Evolutionary conservation across 2,797 vertebrate species (phyloP).

Genomic region (Enteromius afrohamiltoni): DNA sequence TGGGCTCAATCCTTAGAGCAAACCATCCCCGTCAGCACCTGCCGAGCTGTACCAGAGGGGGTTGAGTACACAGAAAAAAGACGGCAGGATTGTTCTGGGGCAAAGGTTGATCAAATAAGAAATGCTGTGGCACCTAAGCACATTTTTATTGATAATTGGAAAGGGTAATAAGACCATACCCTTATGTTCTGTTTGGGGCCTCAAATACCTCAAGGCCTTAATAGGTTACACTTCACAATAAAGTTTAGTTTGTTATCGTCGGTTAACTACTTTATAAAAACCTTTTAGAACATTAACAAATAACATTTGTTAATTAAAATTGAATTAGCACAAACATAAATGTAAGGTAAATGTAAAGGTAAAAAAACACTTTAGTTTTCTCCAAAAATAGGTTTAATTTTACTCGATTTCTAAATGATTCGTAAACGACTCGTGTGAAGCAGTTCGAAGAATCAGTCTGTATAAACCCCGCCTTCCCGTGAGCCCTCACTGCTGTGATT

Average conservation of each 20-base stretch:
- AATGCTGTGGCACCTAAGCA: not conserved
- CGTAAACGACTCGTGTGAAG: too few species aligned
- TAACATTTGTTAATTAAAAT: too few species aligned
- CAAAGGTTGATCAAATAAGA: slow-evolving; percentile 19
- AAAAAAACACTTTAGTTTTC: too few species aligned
- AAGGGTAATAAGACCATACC: not conserved
- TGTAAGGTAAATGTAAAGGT: too few species aligned
- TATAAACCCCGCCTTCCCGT: too few species aligned
- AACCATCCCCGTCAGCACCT: slow-evolving; percentile 31
- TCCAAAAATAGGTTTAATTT: too few species aligned
- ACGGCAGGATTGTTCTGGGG: not conserved
- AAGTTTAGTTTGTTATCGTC: not conserved
- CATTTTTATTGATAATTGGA: not conserved
- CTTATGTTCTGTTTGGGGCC: not conserved
- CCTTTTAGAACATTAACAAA: too few species aligned
- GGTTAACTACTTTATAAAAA: not conserved
- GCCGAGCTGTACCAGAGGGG: slow-evolving; percentile 9
- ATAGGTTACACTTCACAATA: not conserved
- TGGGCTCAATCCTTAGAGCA: slow-evolving; percentile 34
- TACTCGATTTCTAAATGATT: too few species aligned
- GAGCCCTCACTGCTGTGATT: too few species aligned
- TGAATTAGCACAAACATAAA: too few species aligned
- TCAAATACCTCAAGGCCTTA: not conserved
- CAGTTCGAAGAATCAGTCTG: too few species aligned
- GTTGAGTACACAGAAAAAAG: slow-evolving; percentile 2